Evolutionary conservation across 1,140 invertebrate species (phyloP), one percentile per base, ranked within the genome.

Genomic region (Tribolium madens): DNA sequence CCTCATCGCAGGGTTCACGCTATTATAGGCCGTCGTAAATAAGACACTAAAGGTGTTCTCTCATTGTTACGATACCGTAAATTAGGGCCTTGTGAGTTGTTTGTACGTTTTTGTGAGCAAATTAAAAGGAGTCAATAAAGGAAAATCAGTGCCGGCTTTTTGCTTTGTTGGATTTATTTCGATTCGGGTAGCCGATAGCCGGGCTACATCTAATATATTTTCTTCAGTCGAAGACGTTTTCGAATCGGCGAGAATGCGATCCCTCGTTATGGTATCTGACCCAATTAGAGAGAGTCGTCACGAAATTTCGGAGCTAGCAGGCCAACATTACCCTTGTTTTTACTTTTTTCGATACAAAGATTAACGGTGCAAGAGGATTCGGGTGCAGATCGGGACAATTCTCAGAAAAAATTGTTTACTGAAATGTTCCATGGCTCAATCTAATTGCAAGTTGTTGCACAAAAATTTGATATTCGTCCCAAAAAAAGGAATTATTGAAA

Each of bases 41-140:
- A 64, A 64, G 14, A 64, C 57, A 64, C 18, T 64, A 64, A 64
- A 64, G 26, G 21, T 42, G 36, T 42, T 42, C 36, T 10, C 36
- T 42, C 36, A 42, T 42, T 42, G 36, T 42, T 42, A 42, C 36
- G 36, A 42, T 42, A 42, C 36, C 36, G 36, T 42, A 42, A 42
- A 42, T 42, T 42, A 42, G 36, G 9, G 36, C n/a, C 36, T 31
- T 31, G 2, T 4, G n/a, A 42, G 36, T 42, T 42, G 36, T 42
- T 42, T 42, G 36, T 42, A 42, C 36, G 36, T 42, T 42, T 42
- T 42, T 42, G 36, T 42, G 36, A 42, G 36, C 36, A 42, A 42
- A 26, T 26, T 26, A 26, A 26, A 26, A 26, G 21, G 21, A 26
- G 21, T 26, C 21, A 26, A 26, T 26, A 26, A 26, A 26, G 21